Evolutionary conservation across 2,113 vertebrate genomes (phyloP), one percentile per base, ranked within the genome.

Genomic region (Gallinago undulata): DNA sequence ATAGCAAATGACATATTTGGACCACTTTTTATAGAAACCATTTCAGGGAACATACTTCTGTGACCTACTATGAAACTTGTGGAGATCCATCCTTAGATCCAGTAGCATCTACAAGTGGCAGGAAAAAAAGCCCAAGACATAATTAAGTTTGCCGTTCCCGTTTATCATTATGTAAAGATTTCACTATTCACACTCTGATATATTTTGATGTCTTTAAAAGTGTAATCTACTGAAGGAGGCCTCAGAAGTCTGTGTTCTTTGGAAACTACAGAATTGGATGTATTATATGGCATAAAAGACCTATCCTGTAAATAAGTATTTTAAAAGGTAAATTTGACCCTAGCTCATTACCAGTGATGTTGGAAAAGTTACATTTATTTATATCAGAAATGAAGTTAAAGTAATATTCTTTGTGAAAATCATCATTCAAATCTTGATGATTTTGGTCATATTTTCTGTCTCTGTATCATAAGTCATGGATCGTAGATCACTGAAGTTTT

Each of bases 1-100:
- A 83, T 97, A 89, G 64, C 55, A 97, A 66, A 90, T 84, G 92
- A 96, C 94, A 95, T 90, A 96, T 92, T 95, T 93, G 89, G 89
- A 96, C 90, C 74, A 70, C 66, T 94, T 96, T 92, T 89, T 94
- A 95, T 96, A 93, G 92, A 91, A 72, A 85, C 23, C 59, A 79
- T 95, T 96, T 63, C 93, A 91, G 76, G 48, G 74, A 80, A 94
- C 31, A 8, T 84, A 94, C 63, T 95, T 93, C 59, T 35, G 53
- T 91, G 87, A 93, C 86, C 72, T 93, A 27, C 70, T 74, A 17
- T 73, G 84, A 93, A 96, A 94, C 95, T 96, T 75, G 41, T 81
- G 47, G 84, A 84, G 27, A 73, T 87, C n/a, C 47, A 57, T 55
- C 33, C 39, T 63, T 51, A 17, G 43, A 28, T 66, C 50, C 43